These are phyloP conservation scores for Clarias fuscus DNA, from an alignment of 2,797 vertebrate species.

Conservation along the genomic window DNA sequence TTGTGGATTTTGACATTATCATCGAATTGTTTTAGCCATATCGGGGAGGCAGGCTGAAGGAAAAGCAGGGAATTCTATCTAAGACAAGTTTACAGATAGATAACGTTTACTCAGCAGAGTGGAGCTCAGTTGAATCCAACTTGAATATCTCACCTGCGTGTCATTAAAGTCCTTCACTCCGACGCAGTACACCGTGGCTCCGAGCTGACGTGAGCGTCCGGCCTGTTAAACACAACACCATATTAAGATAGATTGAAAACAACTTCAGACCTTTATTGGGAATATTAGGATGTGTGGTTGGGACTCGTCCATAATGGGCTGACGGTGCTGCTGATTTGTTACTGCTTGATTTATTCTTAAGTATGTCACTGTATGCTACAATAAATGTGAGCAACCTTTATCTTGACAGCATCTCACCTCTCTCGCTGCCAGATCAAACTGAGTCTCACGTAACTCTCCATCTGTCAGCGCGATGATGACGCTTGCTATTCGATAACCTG, in stretches of 20 bases:
- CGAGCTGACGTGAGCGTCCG: constrained; percentile 86
- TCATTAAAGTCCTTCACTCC: constrained; percentile 99
- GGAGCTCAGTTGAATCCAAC: background rate
- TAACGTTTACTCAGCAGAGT: background rate
- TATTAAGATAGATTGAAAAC: background rate
- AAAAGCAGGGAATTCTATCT: background rate
- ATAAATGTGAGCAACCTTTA: background rate
- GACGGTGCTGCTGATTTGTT: background rate
- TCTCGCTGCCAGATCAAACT: constrained; percentile 91
- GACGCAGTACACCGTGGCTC: constrained; percentile 94
- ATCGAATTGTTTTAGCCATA: background rate
- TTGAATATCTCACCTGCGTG: constrained; percentile 84
- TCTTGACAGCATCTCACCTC: constrained; percentile 77
- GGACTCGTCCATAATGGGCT: background rate
- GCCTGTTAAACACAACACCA: constrained; percentile 73
- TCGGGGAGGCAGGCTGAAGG: background rate
- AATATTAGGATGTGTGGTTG: background rate
- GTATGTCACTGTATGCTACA: background rate
- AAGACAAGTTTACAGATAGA: background rate
- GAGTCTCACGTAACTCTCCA: constrained; percentile 91
- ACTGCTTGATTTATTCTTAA: background rate
- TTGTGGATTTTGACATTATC: background rate
- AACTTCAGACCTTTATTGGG: background rate
- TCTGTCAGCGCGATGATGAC: constrained; percentile 97
- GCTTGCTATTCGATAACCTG: constrained; percentile 92